Evolutionary conservation across 2,888 invertebrate species (phyloP).

Genomic region (Anoplius nigerrimus): DNA sequence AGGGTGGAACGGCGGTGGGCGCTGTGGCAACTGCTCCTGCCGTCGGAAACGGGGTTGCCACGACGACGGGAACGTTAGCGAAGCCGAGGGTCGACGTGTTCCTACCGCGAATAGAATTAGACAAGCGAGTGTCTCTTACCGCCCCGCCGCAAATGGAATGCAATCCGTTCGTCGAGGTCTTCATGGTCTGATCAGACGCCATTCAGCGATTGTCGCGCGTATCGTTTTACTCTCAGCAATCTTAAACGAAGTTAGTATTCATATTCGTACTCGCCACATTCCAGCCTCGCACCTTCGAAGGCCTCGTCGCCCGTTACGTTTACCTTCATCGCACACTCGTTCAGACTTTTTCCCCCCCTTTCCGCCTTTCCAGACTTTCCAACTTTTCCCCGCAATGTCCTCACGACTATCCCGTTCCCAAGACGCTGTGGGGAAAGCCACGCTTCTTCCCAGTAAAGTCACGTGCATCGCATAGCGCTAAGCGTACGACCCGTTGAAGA

Average conservation of each 20-base stretch:
- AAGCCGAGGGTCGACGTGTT: slow-evolving; percentile 65
- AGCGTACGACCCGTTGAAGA: no score
- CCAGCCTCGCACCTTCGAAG: neutral
- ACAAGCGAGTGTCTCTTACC: slow-evolving; percentile 65
- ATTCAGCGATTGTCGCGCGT: neutral
- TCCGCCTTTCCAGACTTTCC: neutral
- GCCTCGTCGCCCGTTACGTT: neutral
- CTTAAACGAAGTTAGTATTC: slow-evolving; percentile 14
- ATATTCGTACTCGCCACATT: neutral
- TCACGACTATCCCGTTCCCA: no score
- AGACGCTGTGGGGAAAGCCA: no score
- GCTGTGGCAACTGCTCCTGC: slow-evolving; percentile 9
- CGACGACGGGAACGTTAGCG: slow-evolving; percentile 40
- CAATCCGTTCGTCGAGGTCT: slow-evolving; percentile 66
- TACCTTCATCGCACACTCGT: neutral
- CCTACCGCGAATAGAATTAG: slow-evolving; percentile 66
- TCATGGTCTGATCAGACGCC: slow-evolving; percentile 59
- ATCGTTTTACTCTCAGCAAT: slow-evolving; percentile 10
- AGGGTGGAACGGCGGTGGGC: slow-evolving; percentile 43
- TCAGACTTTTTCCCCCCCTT: neutral
- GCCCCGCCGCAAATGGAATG: slow-evolving; percentile 66
- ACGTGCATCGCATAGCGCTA: no score
- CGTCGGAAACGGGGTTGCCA: no score
- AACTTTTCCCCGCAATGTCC: neutral
- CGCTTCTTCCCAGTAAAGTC: no score